phyloP scores from a whole-genome alignment of 1,140 invertebrate genomes.

The Ephestia elutella region DNA sequence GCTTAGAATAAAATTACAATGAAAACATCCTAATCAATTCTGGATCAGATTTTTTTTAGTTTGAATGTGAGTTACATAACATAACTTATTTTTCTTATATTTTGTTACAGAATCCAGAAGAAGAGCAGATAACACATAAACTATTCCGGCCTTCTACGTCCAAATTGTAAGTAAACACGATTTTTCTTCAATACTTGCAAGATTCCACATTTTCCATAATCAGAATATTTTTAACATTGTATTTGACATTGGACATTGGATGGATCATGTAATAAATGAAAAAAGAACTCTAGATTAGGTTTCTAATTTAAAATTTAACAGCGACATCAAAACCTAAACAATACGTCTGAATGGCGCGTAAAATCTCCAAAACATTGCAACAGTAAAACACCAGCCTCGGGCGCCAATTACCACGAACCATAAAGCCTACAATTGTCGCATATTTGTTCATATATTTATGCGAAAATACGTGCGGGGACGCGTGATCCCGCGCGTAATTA shows the following conservation, averaged over 20 bases:
- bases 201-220: conserved; percentile 8
- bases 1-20: too few species aligned
- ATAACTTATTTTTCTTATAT: too few species aligned
- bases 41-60: too few species aligned
- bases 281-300: not conserved
- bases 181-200: not conserved
- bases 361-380: conserved; percentile 7
- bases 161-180: conserved; percentile 38
- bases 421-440: conserved; percentile 52
- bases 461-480: conserved; percentile 61
- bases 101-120: conserved; percentile 56
- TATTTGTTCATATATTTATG: conserved; percentile 61
- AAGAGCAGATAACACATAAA: conserved; percentile 58
- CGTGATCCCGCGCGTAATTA: conserved; percentile 66
- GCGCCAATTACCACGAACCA: conserved; percentile 31
- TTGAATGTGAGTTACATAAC: too few species aligned
- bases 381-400: conserved; percentile 16
- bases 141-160: conserved; percentile 60
- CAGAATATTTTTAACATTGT: conserved; percentile 3
- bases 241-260: not conserved
- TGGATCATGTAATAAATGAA: not conserved
- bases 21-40: too few species aligned
- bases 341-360: not conserved
- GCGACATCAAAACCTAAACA: not conserved
- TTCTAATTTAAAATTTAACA: not conserved